phyloP scores from a whole-genome alignment of 1,140 invertebrate genomes.

The Hyposmocoma kahamanoa region DNA sequence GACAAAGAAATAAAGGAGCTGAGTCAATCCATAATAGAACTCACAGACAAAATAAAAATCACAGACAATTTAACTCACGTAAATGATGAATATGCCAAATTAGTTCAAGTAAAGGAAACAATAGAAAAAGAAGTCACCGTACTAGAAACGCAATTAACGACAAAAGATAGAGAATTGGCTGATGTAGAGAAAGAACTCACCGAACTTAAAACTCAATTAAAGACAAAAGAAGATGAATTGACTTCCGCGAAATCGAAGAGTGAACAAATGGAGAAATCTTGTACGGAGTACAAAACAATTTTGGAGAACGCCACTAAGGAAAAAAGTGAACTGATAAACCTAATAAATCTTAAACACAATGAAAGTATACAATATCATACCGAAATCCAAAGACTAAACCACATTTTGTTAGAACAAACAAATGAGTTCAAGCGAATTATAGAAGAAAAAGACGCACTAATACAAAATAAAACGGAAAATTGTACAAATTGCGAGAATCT shows the following conservation, averaged over 20 bases:
- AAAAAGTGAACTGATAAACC: slow-evolving; percentile 83
- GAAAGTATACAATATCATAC: slow-evolving; percentile 87
- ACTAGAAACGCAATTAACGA: slow-evolving; percentile 23
- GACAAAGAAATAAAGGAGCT: slow-evolving; percentile 53
- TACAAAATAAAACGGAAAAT: slow-evolving; percentile 41
- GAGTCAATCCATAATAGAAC: slow-evolving; percentile 47
- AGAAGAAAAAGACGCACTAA: slow-evolving; percentile 66
- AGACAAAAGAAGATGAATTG: slow-evolving; percentile 16
- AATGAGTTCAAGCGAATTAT: slow-evolving; percentile 70
- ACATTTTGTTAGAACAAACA: slow-evolving; percentile 67
- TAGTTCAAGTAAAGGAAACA: slow-evolving; percentile 40
- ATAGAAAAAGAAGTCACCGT: slow-evolving; percentile 24
- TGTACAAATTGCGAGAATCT: slow-evolving; percentile 49
- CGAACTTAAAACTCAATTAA: slow-evolving; percentile 24
- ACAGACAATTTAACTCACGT: slow-evolving; percentile 31
- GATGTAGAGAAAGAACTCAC: slow-evolving; percentile 27
- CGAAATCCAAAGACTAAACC: slow-evolving; percentile 86
- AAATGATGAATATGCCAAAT: slow-evolving; percentile 37
- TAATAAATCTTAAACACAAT: slow-evolving; percentile 86
- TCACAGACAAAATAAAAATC: slow-evolving; percentile 41
- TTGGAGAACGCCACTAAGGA: slow-evolving; percentile 73
- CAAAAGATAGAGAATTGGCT: slow-evolving; percentile 15
- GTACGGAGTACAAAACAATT: slow-evolving; percentile 44
- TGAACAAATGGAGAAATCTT: slow-evolving; percentile 37
- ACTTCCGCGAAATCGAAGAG: slow-evolving; percentile 25